phyloP scores from a whole-genome alignment of 23 tunicate genomes.

The Pegea sp. region DNA sequence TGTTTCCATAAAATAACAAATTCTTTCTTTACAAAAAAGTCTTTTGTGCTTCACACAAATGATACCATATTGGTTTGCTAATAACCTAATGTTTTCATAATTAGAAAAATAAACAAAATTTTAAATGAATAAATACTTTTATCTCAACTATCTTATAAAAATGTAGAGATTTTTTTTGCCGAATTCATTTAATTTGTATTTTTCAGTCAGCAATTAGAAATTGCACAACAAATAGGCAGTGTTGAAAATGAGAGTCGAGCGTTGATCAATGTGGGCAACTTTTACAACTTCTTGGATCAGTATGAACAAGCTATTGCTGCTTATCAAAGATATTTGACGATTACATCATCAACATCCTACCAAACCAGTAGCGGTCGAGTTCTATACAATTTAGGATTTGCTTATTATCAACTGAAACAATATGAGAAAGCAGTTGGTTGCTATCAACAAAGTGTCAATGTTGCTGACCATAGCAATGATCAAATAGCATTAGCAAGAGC shows the following conservation, averaged over 20 bases:
- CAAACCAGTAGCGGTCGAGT: conserved; percentile 37
- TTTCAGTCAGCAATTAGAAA: conserved; percentile 11
- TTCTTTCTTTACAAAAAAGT: not conserved
- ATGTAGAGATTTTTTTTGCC: no score
- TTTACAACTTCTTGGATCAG: conserved; percentile 17
- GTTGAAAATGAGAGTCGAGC: conserved; percentile 26
- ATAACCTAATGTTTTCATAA: no score
- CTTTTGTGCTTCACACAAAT: not conserved
- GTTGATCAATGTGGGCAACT: conserved; percentile 65
- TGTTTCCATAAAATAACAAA: not conserved
- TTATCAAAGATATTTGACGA: conserved; percentile 24
- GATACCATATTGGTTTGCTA: no score
- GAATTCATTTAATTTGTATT: not conserved
- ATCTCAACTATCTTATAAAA: no score
- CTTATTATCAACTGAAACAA: conserved; percentile 23
- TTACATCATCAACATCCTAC: conserved; percentile 1
- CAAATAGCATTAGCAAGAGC: conserved; percentile 53
- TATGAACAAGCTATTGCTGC: conserved; percentile 22
- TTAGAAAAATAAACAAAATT: no score
- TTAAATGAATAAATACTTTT: not conserved
- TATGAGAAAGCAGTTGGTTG: conserved; percentile 20
- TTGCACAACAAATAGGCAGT: conserved; percentile 24
- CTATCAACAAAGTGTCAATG: conserved; percentile 25
- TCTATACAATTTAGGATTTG: conserved; percentile 72
- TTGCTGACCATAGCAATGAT: conserved; percentile 6